Evolutionary conservation across 2,888 invertebrate genomes (phyloP), one percentile per base, ranked within the genome.

Genomic region (Magallana nippona): DNA sequence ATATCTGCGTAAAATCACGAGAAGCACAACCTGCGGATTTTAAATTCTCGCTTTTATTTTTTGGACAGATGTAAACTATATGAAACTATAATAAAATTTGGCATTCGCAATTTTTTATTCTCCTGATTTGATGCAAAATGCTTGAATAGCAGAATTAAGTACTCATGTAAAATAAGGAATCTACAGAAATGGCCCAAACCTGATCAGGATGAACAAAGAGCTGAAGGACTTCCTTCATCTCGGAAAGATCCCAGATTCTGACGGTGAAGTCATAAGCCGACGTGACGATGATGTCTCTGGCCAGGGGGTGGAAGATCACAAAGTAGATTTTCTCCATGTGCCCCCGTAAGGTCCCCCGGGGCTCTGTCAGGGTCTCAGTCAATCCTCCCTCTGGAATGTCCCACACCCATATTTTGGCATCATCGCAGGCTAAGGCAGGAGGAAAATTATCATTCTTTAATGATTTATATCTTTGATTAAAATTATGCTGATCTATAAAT

Each of bases 301-400:
- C 98, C 84, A 97, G 95, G 0, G 99, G 98, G 95, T 99, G 98
- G 94, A 96, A 98, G 94, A 90, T 85, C 2, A 98, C 96, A 87
- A 98, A 96, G 94, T 97, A 98, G 84, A 98, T 97, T 95, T 98
- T 98, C 94, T 98, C 98, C 10, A 96, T 96, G 93, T 98, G 98
- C 0, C 97, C 92, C 84, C 82, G 85, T 1, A 94, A 86, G 79
- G 83, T 88, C 17, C 88, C 86, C 22, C 89, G 88, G 27, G 92
- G 92, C 60, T 93, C 91, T 10, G 89, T 91, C 22, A 92, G 81
- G 11, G 92, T 91, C 78, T 92, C 92, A 80, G 95, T 95, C 0
- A 97, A 95, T n/a, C 96, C 97, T 19, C 95, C 95, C 10, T 96
- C 96, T 0, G 97, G 97, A 87, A 98, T 96, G 87, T 96, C 95